Conservation (phyloP, 2,888 invertebrate species). For the Barypeithes pellucidus region DNA sequence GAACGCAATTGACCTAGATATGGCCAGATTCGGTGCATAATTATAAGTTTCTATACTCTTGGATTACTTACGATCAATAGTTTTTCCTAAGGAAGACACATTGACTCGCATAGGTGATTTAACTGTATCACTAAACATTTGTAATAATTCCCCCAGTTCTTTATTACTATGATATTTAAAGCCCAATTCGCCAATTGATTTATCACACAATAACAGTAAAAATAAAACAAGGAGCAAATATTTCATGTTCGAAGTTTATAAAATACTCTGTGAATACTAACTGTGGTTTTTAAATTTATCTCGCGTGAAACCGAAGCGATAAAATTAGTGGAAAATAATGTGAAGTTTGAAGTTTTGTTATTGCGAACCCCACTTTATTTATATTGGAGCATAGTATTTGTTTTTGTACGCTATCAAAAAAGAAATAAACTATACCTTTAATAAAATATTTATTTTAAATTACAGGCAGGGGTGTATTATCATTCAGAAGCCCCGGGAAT, state of each 20-base stretch:
- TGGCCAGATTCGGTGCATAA: no score
- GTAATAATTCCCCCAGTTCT: constrained; percentile 68
- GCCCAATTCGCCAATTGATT: constrained; percentile 57
- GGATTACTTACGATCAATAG: constrained; percentile 70
- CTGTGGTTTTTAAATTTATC: constrained; percentile 37
- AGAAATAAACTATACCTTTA: constrained; percentile 5
- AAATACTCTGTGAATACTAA: not conserved
- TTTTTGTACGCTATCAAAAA: constrained; percentile 9
- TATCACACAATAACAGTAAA: not conserved
- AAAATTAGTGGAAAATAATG: constrained; percentile 19
- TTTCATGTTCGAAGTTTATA: constrained; percentile 18
- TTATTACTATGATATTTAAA: constrained; percentile 71
- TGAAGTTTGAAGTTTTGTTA: constrained; percentile 26
- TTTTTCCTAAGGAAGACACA: constrained; percentile 75
- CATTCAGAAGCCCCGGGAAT: no score
- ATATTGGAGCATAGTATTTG: constrained; percentile 5
- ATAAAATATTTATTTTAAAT: not conserved
- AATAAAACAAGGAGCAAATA: constrained; percentile 7
- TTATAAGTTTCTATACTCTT: no score
- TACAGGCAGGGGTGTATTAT: not conserved
- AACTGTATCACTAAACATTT: constrained; percentile 65
- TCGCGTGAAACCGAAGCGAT: constrained; percentile 12
- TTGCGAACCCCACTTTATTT: constrained; percentile 21
- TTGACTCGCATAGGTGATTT: constrained; percentile 64
- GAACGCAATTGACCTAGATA: no score